These are phyloP conservation scores for Nylanderia fulva DNA, from an alignment of 1,140 invertebrate genomes.

Conservation along the genomic window DNA sequence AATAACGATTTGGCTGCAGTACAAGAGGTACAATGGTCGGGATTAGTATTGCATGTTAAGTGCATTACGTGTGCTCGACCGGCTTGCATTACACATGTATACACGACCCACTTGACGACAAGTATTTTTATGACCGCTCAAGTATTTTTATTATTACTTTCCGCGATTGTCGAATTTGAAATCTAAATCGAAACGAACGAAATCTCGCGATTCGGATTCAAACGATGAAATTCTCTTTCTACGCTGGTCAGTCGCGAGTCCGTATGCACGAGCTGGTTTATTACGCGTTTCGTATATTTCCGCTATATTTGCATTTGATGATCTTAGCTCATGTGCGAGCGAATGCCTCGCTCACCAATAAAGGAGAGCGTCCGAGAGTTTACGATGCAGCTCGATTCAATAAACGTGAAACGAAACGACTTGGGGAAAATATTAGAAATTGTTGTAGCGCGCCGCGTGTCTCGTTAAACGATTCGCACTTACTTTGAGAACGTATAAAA, in stretches of 20 bases:
- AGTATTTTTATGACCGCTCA: conserved; percentile 38
- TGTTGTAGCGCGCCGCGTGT: background rate
- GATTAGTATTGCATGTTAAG: too few relatives aligned
- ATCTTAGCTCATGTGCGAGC: conserved; percentile 44
- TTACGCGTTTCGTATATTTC: conserved; percentile 24
- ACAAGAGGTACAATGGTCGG: conserved; percentile 73
- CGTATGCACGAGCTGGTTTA: conserved; percentile 17
- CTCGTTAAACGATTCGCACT: background rate
- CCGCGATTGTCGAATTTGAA: background rate
- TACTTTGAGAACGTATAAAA: background rate
- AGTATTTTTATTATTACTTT: conserved; percentile 34
- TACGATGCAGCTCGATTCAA: conserved; percentile 47
- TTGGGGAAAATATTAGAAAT: conserved; percentile 43
- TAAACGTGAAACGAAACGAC: conserved; percentile 42
- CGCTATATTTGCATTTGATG: conserved; percentile 37
- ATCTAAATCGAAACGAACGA: conserved; percentile 19
- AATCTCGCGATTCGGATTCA: background rate
- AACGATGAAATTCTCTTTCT: background rate
- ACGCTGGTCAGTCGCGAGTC: background rate
- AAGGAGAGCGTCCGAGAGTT: conserved; percentile 57
- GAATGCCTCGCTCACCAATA: conserved; percentile 54
- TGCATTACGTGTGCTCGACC: conserved; percentile 70
- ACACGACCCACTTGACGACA: conserved; percentile 69
- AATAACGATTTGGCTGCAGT: conserved; percentile 70
- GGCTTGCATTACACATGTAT: conserved; percentile 37